Conservation (phyloP, 64 coral and sea anemone genomes). For the Stichodactyla mertensii region DNA sequence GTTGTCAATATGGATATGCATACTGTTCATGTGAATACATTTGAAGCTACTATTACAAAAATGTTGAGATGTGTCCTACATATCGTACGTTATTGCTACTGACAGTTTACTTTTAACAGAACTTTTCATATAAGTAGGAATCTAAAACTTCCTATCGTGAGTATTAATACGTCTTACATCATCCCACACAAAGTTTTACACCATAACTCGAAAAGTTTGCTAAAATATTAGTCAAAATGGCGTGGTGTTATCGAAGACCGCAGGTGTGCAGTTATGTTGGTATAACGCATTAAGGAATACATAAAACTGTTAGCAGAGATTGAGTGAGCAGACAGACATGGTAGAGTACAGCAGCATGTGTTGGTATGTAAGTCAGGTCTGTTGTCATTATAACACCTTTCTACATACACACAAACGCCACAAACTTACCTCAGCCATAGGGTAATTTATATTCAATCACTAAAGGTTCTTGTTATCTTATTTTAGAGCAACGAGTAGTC, state of each 20-base stretch:
- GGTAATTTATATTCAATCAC: background rate
- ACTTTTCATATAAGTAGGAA: too few relatives aligned
- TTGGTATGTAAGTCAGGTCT: background rate
- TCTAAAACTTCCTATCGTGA: too few relatives aligned
- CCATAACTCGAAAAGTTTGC: too few relatives aligned
- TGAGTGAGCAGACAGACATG: background rate
- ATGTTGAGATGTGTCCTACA: too few relatives aligned
- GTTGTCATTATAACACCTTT: background rate
- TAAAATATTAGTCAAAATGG: background rate
- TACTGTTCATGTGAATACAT: too few relatives aligned
- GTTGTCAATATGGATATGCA: too few relatives aligned
- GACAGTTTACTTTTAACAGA: too few relatives aligned
- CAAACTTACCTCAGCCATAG: background rate
- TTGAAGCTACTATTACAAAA: too few relatives aligned
- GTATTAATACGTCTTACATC: too few relatives aligned
- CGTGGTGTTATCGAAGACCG: background rate
- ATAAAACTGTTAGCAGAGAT: background rate
- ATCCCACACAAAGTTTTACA: too few relatives aligned
- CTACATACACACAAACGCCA: background rate
- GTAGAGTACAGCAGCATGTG: background rate
- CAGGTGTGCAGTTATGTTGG: background rate
- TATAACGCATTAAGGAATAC: background rate
- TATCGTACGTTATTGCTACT: too few relatives aligned
- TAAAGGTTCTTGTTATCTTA: background rate
- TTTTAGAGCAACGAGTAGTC: background rate